Evolutionary conservation across 2,888 invertebrate genomes (phyloP).

Genomic region (Actias luna): DNA sequence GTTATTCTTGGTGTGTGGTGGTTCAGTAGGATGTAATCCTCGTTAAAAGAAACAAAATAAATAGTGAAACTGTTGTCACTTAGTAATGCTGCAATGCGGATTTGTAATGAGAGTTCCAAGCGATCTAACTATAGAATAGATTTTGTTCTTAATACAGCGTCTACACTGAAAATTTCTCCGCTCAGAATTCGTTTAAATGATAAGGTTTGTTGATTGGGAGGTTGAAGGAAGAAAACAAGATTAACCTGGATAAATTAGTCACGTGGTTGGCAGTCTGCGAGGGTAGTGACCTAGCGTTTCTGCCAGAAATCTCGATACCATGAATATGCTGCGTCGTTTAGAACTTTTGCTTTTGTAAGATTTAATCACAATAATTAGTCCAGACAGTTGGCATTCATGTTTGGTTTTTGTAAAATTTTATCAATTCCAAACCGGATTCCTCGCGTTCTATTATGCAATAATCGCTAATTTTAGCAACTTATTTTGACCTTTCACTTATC

Average conservation of each 20-base stretch:
- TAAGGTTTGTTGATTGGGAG: neutral
- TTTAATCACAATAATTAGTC: neutral
- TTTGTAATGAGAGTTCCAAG: too few species aligned
- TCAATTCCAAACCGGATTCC: neutral
- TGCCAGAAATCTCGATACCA: neutral
- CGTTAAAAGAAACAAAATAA: too few species aligned
- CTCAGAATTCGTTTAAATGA: neutral
- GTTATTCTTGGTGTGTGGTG: too few species aligned
- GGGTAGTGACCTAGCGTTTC: neutral
- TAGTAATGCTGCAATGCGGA: too few species aligned
- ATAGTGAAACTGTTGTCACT: too few species aligned
- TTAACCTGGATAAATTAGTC: neutral
- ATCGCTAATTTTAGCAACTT: neutral
- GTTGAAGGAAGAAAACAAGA: neutral
- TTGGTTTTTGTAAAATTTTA: neutral
- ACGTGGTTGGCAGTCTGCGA: neutral
- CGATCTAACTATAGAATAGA: too few species aligned
- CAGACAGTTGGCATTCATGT: neutral
- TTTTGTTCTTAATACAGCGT: too few species aligned
- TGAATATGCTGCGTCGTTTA: neutral
- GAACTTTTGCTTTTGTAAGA: neutral
- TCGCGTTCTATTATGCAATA: neutral
- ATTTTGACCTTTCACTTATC: neutral
- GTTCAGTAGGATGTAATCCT: too few species aligned
- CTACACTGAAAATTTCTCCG: neutral